Base-by-base conservation (phyloP, 2,113 vertebrate species). In the Natator depressus region DNA sequence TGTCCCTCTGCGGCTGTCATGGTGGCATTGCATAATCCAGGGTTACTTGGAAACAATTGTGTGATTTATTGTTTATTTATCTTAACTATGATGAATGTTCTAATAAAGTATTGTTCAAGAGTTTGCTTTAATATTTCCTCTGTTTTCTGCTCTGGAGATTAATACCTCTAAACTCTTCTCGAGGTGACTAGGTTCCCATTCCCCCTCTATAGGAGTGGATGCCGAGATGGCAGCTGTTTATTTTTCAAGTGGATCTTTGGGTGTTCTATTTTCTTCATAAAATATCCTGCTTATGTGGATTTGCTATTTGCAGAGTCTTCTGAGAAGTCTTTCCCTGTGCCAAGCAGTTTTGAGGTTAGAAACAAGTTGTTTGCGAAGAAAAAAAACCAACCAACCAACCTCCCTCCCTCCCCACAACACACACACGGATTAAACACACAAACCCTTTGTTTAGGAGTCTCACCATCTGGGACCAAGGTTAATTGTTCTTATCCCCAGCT, bases 61-160 rank as follows among this genome's bases (percentile, higher is more conserved):
- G 10, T 35, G 82, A 95, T 5, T 62, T 88, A 75, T 96, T 97
- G 95, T 97, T 91, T 49, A 92, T 5, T 31, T 8, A 47, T 46
- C 89, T 55, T 97, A 96, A 97, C 91, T 89, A 90, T 95, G 96
- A 97, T 88, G 96, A 96, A 97, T 88, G 25, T 10, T 10, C 19
- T 50, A 93, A 95, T 96, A 93, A 97, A 82, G 95, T 92, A 93
- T 22, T 82, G 51, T 87, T 97, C 80, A 97, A 96, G 92, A 95
- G 95, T 90, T 96, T 86, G 82, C 84, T 88, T 29, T 72, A 47
- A 20, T 51, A 84, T 96, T 91, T 53, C 82, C 82, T 84, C 91
- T 94, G 89, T 93, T 84, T 94, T 42, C 86, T 85, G 79, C 89
- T 93, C 72, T 85, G 14, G 51, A 83, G 90, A 95, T 91, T 93